phyloP scores from a whole-genome alignment of 2,113 vertebrate genomes.

The Erythrocercus mccallii region DNA sequence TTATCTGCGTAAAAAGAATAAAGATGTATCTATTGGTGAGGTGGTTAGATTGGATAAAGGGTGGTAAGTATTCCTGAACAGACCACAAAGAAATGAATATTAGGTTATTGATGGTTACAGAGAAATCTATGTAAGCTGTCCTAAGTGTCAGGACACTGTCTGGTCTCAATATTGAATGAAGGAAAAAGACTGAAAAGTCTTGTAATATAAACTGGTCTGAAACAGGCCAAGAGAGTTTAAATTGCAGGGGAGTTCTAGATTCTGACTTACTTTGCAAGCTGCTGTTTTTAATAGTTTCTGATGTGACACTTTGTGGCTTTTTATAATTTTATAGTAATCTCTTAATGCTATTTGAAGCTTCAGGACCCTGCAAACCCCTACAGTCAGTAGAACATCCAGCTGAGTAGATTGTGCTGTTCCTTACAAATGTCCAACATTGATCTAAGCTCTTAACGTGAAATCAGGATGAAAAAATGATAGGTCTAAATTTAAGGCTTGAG shows the following conservation, averaged over 20 bases:
- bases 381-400: neutral
- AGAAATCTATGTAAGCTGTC: neutral
- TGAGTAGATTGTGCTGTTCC: neutral
- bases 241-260: neutral
- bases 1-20: neutral
- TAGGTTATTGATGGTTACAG: neutral
- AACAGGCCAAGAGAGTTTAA: neutral
- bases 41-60: neutral
- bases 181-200: neutral
- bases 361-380: neutral
- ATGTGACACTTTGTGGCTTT: neutral
- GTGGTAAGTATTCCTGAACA: neutral
- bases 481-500: neutral
- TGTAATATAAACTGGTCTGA: neutral
- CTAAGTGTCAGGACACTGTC: neutral
- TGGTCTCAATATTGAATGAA: neutral
- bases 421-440: neutral
- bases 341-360: neutral
- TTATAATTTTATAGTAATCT: neutral
- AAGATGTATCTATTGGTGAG: neutral
- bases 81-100: neutral
- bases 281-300: neutral
- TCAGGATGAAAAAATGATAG: neutral
- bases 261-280: neutral
- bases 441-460: neutral